Evolutionary conservation across 2,113 vertebrate genomes (phyloP).

Genomic region (Struthidea cinerea): DNA sequence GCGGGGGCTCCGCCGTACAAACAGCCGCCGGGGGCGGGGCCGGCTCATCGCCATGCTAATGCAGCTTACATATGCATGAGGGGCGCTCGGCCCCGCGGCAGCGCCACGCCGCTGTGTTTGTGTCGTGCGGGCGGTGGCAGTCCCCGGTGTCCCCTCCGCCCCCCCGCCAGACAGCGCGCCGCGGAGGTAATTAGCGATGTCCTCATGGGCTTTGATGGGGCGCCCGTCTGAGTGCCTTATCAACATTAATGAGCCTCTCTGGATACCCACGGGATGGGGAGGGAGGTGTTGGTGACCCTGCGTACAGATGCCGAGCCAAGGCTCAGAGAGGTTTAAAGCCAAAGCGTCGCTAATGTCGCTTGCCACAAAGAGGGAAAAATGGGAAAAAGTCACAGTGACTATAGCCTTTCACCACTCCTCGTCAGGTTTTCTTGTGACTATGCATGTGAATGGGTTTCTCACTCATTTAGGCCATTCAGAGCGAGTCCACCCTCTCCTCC

Average conservation of each 20-base stretch:
- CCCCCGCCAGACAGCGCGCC: background rate
- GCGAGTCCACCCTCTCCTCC: background rate
- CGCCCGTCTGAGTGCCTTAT: background rate
- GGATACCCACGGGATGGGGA: rapidly evolving
- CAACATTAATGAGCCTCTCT: background rate
- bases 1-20: rapidly evolving
- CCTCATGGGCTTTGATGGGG: background rate
- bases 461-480: rapidly evolving
- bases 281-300: rapidly evolving
- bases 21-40: background rate
- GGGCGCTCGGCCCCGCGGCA: background rate
- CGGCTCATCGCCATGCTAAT: background rate
- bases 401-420: rapidly evolving
- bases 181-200: background rate
- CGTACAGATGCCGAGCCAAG: rapidly evolving
- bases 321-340: background rate
- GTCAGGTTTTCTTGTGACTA: background rate
- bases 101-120: rapidly evolving
- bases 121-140: rapidly evolving
- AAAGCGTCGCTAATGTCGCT: background rate
- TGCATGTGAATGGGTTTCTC: rapidly evolving
- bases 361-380: background rate
- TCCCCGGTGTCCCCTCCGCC: rapidly evolving
- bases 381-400: rapidly evolving
- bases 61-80: rapidly evolving